These are phyloP conservation scores for Helicolenus hilgendorfi DNA, from an alignment of 2,797 vertebrate species.

Conservation along the genomic window DNA sequence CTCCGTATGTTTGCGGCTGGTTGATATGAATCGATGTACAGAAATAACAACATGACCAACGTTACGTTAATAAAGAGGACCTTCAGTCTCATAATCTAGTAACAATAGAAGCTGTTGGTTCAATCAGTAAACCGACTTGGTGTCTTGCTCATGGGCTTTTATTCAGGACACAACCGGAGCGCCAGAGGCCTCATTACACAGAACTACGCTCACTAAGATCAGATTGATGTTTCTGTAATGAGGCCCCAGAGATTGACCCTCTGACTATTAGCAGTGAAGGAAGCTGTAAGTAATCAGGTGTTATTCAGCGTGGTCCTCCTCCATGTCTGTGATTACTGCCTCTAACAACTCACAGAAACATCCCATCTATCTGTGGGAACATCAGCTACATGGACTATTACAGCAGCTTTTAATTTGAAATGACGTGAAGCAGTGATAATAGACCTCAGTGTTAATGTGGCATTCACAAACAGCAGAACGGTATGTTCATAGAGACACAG, in stretches of 20 bases:
- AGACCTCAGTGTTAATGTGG: background rate
- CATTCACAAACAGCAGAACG: background rate
- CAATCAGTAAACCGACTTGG: too few species aligned
- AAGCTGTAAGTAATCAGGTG: background rate
- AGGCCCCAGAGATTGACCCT: too few species aligned
- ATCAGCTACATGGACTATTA: background rate
- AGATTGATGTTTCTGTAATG: too few species aligned
- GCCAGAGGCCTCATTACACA: too few species aligned
- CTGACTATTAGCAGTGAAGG: background rate
- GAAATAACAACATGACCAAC: too few species aligned
- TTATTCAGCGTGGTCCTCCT: background rate
- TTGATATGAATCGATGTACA: too few species aligned
- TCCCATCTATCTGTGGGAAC: background rate
- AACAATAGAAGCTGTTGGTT: too few species aligned
- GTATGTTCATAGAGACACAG: background rate
- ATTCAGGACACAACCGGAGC: background rate
- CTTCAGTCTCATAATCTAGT: too few species aligned
- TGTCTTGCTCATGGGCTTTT: background rate
- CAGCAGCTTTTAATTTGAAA: background rate
- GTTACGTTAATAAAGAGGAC: too few species aligned
- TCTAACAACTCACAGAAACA: background rate
- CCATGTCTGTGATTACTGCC: background rate
- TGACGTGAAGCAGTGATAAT: background rate
- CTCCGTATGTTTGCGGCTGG: rapidly evolving
- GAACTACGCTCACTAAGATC: too few species aligned